phyloP scores from a whole-genome alignment of 2,797 vertebrate species.

The Macropus fuliginosus region DNA sequence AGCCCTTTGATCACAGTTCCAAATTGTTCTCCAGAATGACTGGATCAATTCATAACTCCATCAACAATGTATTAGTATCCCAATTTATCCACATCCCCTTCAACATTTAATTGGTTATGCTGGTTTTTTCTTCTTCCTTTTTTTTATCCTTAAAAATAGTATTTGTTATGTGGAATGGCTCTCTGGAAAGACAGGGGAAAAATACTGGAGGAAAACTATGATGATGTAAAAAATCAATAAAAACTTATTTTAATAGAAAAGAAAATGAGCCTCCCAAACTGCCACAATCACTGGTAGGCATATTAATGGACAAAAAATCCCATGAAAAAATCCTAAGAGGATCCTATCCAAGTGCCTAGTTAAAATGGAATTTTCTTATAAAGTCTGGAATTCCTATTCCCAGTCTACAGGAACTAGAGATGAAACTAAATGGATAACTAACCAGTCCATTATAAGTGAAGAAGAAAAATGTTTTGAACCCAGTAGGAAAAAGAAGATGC shows the following conservation, averaged over 20 bases:
- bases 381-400: conserved; percentile 59
- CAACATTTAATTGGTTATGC: background rate
- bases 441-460: conserved; percentile 48
- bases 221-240: background rate
- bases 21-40: background rate
- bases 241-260: background rate
- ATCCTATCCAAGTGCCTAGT: conserved; percentile 59
- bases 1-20: background rate
- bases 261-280: background rate
- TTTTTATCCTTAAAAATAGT: background rate
- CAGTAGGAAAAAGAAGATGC: conserved; percentile 33
- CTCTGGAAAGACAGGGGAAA: background rate
- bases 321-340: conserved; percentile 40
- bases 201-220: background rate
- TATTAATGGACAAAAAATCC: conserved; percentile 44
- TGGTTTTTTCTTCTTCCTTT: background rate
- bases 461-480: conserved; percentile 25
- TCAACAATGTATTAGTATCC: background rate
- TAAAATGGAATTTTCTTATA: conserved; percentile 57
- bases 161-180: background rate
- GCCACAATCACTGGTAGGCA: conserved; percentile 16
- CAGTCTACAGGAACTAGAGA: conserved; percentile 43
- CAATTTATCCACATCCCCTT: background rate
- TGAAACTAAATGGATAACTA: conserved; percentile 60
- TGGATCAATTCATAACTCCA: background rate